Evolutionary conservation across 1,140 invertebrate genomes (phyloP).

Genomic region (Listronotus bonariensis): DNA sequence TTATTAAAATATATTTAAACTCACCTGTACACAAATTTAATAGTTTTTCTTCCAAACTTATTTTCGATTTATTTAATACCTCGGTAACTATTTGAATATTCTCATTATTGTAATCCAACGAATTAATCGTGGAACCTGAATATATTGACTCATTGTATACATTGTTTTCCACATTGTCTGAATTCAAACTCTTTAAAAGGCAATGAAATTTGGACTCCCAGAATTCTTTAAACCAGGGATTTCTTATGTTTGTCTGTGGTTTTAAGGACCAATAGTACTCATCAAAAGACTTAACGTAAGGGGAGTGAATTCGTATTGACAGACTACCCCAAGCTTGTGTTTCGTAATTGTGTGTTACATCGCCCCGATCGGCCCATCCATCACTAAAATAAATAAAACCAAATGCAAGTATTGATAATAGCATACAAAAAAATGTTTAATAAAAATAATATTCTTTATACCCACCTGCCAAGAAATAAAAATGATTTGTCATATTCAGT

Average conservation of each 20-base stretch:
- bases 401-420: no score
- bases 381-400: constrained; percentile 61
- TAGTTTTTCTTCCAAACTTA: background rate
- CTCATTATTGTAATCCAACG: constrained; percentile 5
- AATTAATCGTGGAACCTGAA: constrained; percentile 1
- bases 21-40: constrained; percentile 10
- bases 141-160: background rate
- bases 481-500: constrained; percentile 65
- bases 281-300: constrained; percentile 70
- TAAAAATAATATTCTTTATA: no score
- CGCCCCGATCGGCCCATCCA: constrained; percentile 75
- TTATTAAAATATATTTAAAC: background rate
- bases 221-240: constrained; percentile 80
- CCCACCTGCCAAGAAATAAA: constrained; percentile 71
- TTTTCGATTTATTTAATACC: background rate
- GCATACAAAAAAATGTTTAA: no score
- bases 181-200: constrained; percentile 48
- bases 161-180: background rate
- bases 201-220: constrained; percentile 76
- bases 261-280: constrained; percentile 70
- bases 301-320: constrained; percentile 76
- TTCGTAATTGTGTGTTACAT: constrained; percentile 73
- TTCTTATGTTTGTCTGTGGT: constrained; percentile 67
- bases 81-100: background rate
- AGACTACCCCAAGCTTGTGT: constrained; percentile 73